These are phyloP conservation scores for Antheraea pernyi DNA, from an alignment of 1,140 invertebrate genomes.

Conservation along the genomic window DNA sequence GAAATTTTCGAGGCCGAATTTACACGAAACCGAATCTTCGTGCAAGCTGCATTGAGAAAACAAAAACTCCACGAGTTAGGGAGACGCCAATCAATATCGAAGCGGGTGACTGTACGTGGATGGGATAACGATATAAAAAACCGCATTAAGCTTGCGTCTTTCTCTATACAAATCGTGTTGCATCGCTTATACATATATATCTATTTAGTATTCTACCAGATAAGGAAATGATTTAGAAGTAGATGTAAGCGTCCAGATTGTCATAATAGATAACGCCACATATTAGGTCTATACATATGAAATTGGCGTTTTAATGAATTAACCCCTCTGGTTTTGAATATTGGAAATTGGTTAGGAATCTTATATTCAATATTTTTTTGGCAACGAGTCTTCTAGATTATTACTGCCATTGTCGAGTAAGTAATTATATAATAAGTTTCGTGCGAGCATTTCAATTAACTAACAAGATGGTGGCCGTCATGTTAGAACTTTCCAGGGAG, in stretches of 20 bases:
- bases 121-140: neutral
- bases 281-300: no score
- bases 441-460: no score
- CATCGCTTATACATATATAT: neutral
- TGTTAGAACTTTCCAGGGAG: no score
- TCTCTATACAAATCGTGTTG: neutral
- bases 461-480: no score
- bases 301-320: no score
- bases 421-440: no score
- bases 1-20: neutral
- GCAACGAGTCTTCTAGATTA: no score
- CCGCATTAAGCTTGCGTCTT: constrained; percentile 2
- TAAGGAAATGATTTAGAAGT: neutral
- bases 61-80: neutral
- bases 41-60: neutral
- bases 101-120: neutral
- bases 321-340: no score
- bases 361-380: no score
- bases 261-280: no score
- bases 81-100: constrained; percentile 2
- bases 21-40: neutral
- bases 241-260: neutral
- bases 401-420: no score
- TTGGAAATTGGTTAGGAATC: no score
- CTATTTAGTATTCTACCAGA: neutral